phyloP scores from a whole-genome alignment of 2,113 vertebrate genomes.

The Antechinus stuartii region DNA sequence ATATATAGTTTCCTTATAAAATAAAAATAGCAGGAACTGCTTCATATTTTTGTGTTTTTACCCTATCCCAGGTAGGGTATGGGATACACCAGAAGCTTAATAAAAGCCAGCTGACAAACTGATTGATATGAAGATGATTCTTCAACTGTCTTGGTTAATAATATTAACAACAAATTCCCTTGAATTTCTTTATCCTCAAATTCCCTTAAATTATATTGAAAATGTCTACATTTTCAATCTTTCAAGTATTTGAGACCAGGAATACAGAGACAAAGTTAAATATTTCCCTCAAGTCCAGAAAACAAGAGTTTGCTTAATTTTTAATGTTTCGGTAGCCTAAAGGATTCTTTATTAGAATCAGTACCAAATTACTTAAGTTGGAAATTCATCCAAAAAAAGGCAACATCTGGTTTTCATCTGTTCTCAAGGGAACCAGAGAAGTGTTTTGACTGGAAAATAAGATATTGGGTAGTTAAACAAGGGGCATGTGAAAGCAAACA shows the following conservation, averaged over 20 bases:
- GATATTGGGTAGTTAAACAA: conserved; percentile 70
- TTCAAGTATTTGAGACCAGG: conserved; percentile 44
- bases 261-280: conserved; percentile 52
- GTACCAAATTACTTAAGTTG: conserved; percentile 68
- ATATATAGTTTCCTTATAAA: background rate
- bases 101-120: background rate
- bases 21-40: background rate
- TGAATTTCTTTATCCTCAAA: background rate
- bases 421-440: conserved; percentile 68
- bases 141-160: conserved; percentile 34
- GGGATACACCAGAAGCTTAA: background rate
- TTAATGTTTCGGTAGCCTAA: conserved; percentile 62
- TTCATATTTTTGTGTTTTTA: background rate
- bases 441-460: conserved; percentile 73
- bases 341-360: conserved; percentile 76
- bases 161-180: background rate
- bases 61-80: background rate
- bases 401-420: conserved; percentile 83
- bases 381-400: conserved; percentile 68
- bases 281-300: conserved; percentile 64
- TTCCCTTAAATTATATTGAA: background rate
- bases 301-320: conserved; percentile 61
- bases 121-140: background rate
- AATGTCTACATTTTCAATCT: conserved; percentile 26
- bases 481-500: conserved; percentile 51